Conservation (phyloP, 2,113 vertebrate genomes). For the Sander lucioperca region DNA sequence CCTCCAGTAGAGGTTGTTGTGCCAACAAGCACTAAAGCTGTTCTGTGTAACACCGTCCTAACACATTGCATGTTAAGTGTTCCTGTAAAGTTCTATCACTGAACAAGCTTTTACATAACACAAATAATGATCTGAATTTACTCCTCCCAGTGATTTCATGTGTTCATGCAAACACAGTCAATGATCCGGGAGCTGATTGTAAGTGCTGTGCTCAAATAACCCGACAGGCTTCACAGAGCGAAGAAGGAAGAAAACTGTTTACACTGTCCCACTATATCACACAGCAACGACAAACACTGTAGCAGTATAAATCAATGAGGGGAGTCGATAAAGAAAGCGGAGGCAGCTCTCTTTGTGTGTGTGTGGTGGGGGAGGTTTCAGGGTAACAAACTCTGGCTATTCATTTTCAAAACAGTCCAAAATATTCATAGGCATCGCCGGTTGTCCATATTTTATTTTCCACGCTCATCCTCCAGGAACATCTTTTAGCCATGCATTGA, state of each 20-base stretch:
- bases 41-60: background rate
- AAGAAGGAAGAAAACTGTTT: slow-evolving; percentile 28
- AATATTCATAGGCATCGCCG: slow-evolving; percentile 57
- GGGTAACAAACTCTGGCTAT: slow-evolving; percentile 23
- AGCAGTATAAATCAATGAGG: slow-evolving; percentile 49
- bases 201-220: background rate
- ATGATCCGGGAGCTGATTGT: background rate
- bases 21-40: background rate
- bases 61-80: background rate
- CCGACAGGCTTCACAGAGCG: background rate
- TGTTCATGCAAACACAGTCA: background rate
- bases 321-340: slow-evolving; percentile 54
- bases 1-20: too few relatives aligned
- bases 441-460: slow-evolving; percentile 54
- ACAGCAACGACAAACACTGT: slow-evolving; percentile 30
- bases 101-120: background rate
- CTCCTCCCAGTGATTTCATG: background rate
- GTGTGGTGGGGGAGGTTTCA: background rate
- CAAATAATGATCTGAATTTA: too few relatives aligned
- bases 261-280: slow-evolving; percentile 49
- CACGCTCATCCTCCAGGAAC: slow-evolving; percentile 61
- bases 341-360: slow-evolving; percentile 27
- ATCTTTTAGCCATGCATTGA: slow-evolving; percentile 58
- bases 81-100: background rate
- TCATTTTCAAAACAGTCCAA: slow-evolving; percentile 53